Evolutionary conservation across 2,888 invertebrate species (phyloP).

Genomic region (Hipparchia semele): DNA sequence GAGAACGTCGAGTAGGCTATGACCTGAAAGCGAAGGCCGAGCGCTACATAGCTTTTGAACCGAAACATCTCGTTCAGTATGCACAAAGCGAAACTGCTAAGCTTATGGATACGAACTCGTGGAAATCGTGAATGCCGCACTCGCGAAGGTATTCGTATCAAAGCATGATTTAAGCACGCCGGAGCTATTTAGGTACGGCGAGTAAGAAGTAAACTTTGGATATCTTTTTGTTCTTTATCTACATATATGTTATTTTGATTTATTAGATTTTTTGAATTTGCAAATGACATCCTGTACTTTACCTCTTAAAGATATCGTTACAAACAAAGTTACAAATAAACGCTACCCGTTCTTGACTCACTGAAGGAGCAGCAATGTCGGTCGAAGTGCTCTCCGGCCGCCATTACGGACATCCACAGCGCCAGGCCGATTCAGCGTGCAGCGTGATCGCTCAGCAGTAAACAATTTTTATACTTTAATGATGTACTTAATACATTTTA

Average conservation of each 20-base stretch:
- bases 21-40: neutral
- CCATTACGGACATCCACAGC: neutral
- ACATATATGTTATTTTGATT: neutral
- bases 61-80: slow-evolving; percentile 1
- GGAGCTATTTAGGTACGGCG: too few species aligned
- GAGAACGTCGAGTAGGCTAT: neutral
- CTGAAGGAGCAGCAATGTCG: neutral
- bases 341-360: neutral
- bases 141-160: too few species aligned
- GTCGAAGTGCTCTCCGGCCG: neutral
- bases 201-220: neutral
- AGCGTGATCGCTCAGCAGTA: neutral
- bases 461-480: too few species aligned
- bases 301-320: too few species aligned
- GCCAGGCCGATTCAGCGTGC: neutral
- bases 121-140: neutral
- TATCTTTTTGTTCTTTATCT: neutral
- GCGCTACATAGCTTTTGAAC: neutral
- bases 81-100: neutral
- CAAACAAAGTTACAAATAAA: neutral
- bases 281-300: too few species aligned
- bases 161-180: too few species aligned
- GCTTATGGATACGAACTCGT: neutral
- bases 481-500: too few species aligned
- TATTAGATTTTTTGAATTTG: neutral